Evolutionary conservation across 2,113 vertebrate genomes (phyloP).

Genomic region (Cranoglanis bouderius): DNA sequence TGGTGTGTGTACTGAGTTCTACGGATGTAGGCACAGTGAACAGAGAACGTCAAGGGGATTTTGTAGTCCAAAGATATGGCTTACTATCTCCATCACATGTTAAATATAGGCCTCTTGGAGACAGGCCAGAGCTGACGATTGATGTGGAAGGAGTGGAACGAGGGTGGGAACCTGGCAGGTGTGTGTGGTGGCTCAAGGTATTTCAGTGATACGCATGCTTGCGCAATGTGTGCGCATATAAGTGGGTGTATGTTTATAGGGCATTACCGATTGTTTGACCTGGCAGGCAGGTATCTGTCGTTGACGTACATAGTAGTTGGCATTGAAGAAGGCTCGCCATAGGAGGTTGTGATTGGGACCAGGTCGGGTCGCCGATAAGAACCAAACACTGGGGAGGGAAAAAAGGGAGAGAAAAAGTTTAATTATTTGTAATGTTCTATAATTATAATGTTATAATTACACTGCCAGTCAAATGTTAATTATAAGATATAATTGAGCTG

Average conservation of each 20-base stretch:
- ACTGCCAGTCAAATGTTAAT: background rate
- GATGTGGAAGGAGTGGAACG: conserved; percentile 39
- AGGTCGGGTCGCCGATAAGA: conserved; percentile 81
- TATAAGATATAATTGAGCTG: background rate
- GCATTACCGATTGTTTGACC: conserved; percentile 76
- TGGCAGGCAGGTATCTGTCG: conserved; percentile 74
- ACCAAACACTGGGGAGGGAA: conserved; percentile 72
- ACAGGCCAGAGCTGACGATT: background rate
- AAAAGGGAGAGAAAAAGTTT: background rate
- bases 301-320: conserved; percentile 83
- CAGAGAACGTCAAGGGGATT: background rate
- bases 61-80: background rate
- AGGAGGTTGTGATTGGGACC: conserved; percentile 80
- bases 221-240: conserved; percentile 25
- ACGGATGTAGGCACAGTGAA: background rate
- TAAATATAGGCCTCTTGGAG: conserved; percentile 27
- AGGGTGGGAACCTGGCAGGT: conserved; percentile 36
- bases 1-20: conserved; percentile 3
- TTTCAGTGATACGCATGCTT: conserved; percentile 30
- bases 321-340: conserved; percentile 87
- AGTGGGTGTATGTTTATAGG: conserved; percentile 49
- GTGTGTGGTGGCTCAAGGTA: conserved; percentile 20
- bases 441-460: background rate
- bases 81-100: conserved; percentile 5
- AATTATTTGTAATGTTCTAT: background rate